These are phyloP conservation scores for Cuculus canorus DNA, from an alignment of 2,797 vertebrate species.

Conservation along the genomic window DNA sequence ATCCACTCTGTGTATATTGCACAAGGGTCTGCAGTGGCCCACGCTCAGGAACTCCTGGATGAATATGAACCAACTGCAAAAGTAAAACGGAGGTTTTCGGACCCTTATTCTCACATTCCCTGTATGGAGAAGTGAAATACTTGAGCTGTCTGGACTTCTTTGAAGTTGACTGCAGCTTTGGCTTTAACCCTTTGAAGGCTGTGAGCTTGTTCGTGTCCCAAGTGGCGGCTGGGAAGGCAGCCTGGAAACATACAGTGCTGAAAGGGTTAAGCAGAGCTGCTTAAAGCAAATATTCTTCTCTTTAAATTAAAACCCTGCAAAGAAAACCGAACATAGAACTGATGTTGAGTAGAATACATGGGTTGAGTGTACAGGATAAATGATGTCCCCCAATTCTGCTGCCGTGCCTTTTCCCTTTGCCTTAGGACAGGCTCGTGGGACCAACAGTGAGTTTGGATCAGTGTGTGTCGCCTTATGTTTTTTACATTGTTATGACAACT, in stretches of 20 bases:
- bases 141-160: neutral
- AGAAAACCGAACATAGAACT: neutral
- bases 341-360: neutral
- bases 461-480: slow-evolving; percentile 6
- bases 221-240: neutral
- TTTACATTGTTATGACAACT: slow-evolving; percentile 47
- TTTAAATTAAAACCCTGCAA: slow-evolving; percentile 52
- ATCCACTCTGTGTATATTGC: slow-evolving; percentile 87
- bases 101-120: slow-evolving; percentile 82
- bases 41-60: slow-evolving; percentile 68
- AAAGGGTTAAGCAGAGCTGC: slow-evolving; percentile 31
- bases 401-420: slow-evolving; percentile 35
- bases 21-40: slow-evolving; percentile 68
- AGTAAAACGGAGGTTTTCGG: slow-evolving; percentile 86
- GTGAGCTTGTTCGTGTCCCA: neutral
- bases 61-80: slow-evolving; percentile 34
- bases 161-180: neutral
- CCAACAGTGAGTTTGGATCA: slow-evolving; percentile 14
- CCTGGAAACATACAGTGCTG: neutral
- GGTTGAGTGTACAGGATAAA: neutral
- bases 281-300: neutral
- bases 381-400: neutral
- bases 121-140: slow-evolving; percentile 74
- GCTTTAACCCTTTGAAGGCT: slow-evolving; percentile 6
- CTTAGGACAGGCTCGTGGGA: slow-evolving; percentile 20